Conservation (phyloP, 2,113 vertebrate species). For the Sebastes schlegelii region DNA sequence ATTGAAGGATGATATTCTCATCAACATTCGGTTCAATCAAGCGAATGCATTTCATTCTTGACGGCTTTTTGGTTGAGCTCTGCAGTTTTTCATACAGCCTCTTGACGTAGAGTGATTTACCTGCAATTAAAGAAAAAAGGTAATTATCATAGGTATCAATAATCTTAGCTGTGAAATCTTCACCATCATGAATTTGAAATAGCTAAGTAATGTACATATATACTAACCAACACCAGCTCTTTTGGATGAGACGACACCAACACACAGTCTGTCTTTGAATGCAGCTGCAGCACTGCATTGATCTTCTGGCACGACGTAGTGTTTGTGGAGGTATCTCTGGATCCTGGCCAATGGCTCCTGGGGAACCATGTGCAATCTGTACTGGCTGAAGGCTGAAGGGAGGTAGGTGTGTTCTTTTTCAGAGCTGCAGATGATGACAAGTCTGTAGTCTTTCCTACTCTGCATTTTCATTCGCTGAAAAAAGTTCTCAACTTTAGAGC, state of each 20-base stretch:
- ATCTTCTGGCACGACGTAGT: constrained; percentile 81
- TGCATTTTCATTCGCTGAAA: constrained; percentile 85
- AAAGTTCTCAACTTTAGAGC: constrained; percentile 87
- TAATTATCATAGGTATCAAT: not conserved
- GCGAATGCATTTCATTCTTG: constrained; percentile 86
- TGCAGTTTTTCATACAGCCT: constrained; percentile 85
- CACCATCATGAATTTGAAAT: not conserved
- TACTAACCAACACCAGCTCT: constrained; percentile 94
- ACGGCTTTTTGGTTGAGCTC: constrained; percentile 24
- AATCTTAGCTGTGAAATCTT: not conserved
- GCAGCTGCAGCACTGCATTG: constrained; percentile 83
- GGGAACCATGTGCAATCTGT: constrained; percentile 88
- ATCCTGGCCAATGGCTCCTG: constrained; percentile 78
- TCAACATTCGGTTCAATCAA: constrained; percentile 88
- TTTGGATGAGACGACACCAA: constrained; percentile 90
- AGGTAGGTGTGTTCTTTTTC: constrained; percentile 91
- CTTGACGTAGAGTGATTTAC: constrained; percentile 94
- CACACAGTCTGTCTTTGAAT: constrained; percentile 86
- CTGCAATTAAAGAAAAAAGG: constrained; percentile 71
- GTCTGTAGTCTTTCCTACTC: constrained; percentile 80
- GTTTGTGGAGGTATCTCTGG: constrained; percentile 86
- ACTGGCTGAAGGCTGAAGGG: constrained; percentile 92
- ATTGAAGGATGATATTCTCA: constrained; percentile 87
- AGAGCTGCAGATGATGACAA: constrained; percentile 90
- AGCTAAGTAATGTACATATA: not conserved